Evolutionary conservation across 1,140 invertebrate genomes (phyloP).

Genomic region (Capitella teleta): DNA sequence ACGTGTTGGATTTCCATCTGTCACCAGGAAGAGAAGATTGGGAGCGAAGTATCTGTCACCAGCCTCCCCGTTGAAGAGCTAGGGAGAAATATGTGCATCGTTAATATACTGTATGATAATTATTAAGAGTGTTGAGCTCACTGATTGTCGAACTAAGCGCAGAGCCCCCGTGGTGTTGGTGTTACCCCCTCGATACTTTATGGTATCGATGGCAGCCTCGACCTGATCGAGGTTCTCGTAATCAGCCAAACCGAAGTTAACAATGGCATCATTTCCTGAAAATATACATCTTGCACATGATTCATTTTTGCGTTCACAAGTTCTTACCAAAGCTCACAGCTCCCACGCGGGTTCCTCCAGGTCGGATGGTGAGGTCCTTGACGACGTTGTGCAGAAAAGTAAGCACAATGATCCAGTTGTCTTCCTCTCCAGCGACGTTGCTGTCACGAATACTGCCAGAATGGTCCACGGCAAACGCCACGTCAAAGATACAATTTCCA

Average conservation of each 20-base stretch:
- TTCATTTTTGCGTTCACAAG: too few species aligned
- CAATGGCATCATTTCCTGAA: too few species aligned
- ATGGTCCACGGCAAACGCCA: slow-evolving; percentile 4
- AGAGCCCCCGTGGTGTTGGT: slow-evolving; percentile 9
- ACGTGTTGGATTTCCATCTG: slow-evolving; percentile 15
- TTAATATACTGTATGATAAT: background rate
- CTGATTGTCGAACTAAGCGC: background rate
- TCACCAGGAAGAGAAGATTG: slow-evolving; percentile 28
- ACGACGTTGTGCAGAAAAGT: background rate
- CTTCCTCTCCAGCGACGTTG: background rate
- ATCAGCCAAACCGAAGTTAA: too few species aligned
- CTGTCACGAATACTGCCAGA: slow-evolving; percentile 5
- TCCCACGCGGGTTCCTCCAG: background rate
- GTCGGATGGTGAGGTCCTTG: background rate
- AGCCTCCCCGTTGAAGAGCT: slow-evolving; percentile 6
- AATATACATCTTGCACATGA: too few species aligned
- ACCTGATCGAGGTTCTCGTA: too few species aligned
- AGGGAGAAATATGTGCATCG: background rate
- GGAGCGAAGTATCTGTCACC: slow-evolving; percentile 25
- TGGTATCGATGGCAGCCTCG: background rate
- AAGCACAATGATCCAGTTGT: background rate
- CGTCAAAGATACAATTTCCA: background rate
- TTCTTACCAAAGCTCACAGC: background rate
- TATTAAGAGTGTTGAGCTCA: background rate
- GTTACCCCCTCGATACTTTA: slow-evolving; percentile 1